Evolutionary conservation across 1,140 invertebrate species (phyloP).

Genomic region (Drosophila aff.): DNA sequence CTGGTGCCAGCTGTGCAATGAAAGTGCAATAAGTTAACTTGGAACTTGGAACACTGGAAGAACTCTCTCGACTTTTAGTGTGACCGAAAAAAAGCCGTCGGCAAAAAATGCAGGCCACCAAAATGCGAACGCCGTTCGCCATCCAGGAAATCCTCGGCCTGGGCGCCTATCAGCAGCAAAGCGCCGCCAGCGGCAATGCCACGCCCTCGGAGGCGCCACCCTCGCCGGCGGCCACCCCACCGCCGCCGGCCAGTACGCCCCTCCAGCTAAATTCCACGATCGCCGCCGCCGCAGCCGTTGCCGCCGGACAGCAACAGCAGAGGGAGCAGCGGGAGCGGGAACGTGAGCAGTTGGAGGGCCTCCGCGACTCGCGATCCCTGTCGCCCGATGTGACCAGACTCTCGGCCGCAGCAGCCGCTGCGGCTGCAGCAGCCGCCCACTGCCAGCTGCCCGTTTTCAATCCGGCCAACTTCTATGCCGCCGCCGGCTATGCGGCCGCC

Average conservation of each 20-base stretch:
- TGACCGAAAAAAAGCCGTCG: slow-evolving; percentile 46
- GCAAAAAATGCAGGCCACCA: slow-evolving; percentile 83
- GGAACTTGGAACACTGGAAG: slow-evolving; percentile 9
- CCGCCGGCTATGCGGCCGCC: slow-evolving; percentile 80
- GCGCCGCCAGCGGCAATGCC: slow-evolving; percentile 55
- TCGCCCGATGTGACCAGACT: slow-evolving; percentile 78
- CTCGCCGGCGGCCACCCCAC: slow-evolving; percentile 68
- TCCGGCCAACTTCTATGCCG: slow-evolving; percentile 84
- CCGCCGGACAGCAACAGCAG: slow-evolving; percentile 50
- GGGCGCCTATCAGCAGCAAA: slow-evolving; percentile 85
- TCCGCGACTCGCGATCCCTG: slow-evolving; percentile 74
- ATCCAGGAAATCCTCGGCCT: slow-evolving; percentile 96
- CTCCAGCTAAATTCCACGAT: slow-evolving; percentile 3
- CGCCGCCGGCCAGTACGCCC: slow-evolving; percentile 65
- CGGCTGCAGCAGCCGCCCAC: slow-evolving; percentile 79
- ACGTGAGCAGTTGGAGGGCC: slow-evolving; percentile 10
- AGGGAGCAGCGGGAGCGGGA: slow-evolving; percentile 32
- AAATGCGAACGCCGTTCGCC: slow-evolving; percentile 92
- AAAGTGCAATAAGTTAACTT: slow-evolving; percentile 15
- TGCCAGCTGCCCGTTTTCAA: slow-evolving; percentile 84
- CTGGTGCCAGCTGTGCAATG: slow-evolving; percentile 9
- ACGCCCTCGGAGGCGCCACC: slow-evolving; percentile 68
- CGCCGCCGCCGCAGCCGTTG: slow-evolving; percentile 44
- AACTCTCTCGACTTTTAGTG: slow-evolving; percentile 5
- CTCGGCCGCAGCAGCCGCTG: slow-evolving; percentile 77